phyloP scores from a whole-genome alignment of 2,113 vertebrate genomes.

The Monarcha castaneiventris region DNA sequence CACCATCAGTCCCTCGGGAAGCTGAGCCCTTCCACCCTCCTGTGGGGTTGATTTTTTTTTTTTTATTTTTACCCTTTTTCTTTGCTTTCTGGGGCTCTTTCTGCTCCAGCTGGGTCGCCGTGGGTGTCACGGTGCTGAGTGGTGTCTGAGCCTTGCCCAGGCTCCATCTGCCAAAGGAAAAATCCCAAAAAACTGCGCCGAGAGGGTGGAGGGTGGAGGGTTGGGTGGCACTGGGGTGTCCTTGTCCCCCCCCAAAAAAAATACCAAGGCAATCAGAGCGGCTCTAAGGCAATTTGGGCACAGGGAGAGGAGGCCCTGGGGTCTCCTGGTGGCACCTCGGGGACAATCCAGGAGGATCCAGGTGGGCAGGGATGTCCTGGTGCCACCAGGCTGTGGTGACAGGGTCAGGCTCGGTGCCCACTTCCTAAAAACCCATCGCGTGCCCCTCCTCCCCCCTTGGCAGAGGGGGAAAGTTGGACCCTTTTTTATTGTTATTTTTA shows the following conservation, averaged over 20 bases:
- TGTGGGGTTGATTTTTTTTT: no score
- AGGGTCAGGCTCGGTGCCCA: not conserved
- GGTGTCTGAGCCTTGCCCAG: not conserved
- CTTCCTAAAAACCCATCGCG: not conserved
- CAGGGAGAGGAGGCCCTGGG: not conserved
- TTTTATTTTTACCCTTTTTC: not conserved
- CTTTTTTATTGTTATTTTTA: not conserved
- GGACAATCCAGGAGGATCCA: not conserved
- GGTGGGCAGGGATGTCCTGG: not conserved
- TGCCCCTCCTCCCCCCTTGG: not conserved
- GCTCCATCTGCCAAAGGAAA: not conserved
- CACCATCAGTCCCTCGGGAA: not conserved
- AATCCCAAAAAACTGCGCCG: not conserved
- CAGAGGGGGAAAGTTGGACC: not conserved
- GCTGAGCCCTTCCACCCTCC: not conserved
- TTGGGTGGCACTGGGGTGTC: not conserved
- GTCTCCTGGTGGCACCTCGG: not conserved
- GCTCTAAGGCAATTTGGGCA: not conserved
- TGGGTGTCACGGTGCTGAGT: not conserved
- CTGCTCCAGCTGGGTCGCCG: not conserved
- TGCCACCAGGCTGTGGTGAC: not conserved
- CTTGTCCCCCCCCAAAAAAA: not conserved
- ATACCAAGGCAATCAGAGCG: not conserved
- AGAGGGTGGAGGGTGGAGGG: not conserved
- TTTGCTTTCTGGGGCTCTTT: not conserved